phyloP scores from a whole-genome alignment of 2,113 vertebrate genomes.

The Danio rerio region GRCz12tu NC_133186.1:25658001-25658500 shows the following conservation, averaged over 20 bases:
- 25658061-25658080: neutral
- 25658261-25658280: neutral
- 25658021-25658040: neutral
- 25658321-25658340: neutral
- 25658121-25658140: neutral
- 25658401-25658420: no score
- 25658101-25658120: constrained; percentile 22
- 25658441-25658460: no score
- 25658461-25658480: no score
- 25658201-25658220: neutral
- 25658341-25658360: neutral
- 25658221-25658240: neutral
- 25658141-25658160: neutral
- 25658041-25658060: neutral
- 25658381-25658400: no score
- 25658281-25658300: neutral
- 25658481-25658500: no score
- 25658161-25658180: neutral
- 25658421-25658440: no score
- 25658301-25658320: neutral
- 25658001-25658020: neutral
- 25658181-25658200: constrained; percentile 19
- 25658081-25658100: constrained; percentile 9
- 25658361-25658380: no score
- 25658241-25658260: neutral